Evolutionary conservation across 2,797 vertebrate genomes (phyloP).

Genomic region (Pelodytes ibericus): DNA sequence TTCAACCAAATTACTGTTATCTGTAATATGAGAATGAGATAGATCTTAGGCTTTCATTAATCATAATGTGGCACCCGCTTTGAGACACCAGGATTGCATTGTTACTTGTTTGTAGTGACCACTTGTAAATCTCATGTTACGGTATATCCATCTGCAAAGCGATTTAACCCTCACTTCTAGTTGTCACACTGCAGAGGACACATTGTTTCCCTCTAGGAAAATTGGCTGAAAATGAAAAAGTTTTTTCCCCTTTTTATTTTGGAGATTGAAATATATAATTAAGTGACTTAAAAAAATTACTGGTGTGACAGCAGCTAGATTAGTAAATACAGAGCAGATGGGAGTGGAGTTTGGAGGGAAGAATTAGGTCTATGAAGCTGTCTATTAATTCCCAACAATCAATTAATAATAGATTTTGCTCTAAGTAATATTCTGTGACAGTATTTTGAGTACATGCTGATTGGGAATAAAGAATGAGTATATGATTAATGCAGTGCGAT

Average conservation of each 20-base stretch:
- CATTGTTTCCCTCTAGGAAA: constrained; percentile 39
- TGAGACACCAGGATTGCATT: not conserved
- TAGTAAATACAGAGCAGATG: constrained; percentile 35
- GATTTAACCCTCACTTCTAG: not conserved
- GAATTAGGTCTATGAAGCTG: not conserved
- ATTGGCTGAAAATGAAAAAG: constrained; percentile 26
- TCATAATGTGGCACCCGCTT: not conserved
- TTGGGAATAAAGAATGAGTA: no score
- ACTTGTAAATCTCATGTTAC: constrained; percentile 10
- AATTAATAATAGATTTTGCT: not conserved
- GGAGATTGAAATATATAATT: constrained; percentile 4
- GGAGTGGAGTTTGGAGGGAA: not conserved
- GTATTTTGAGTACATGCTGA: not conserved
- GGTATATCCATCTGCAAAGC: constrained; percentile 1
- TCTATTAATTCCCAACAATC: constrained; percentile 18
- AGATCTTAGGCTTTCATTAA: constrained; percentile 6
- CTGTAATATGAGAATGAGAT: constrained; percentile 13
- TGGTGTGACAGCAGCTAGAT: constrained; percentile 15
- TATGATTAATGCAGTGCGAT: no score
- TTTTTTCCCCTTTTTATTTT: not conserved
- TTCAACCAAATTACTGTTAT: not conserved
- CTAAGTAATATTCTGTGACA: not conserved
- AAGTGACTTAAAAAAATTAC: constrained; percentile 4
- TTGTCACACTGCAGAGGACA: constrained; percentile 39
- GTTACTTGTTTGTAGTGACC: not conserved